Evolutionary conservation across 2,888 invertebrate genomes (phyloP).

Genomic region (Yponomeuta sedellus): DNA sequence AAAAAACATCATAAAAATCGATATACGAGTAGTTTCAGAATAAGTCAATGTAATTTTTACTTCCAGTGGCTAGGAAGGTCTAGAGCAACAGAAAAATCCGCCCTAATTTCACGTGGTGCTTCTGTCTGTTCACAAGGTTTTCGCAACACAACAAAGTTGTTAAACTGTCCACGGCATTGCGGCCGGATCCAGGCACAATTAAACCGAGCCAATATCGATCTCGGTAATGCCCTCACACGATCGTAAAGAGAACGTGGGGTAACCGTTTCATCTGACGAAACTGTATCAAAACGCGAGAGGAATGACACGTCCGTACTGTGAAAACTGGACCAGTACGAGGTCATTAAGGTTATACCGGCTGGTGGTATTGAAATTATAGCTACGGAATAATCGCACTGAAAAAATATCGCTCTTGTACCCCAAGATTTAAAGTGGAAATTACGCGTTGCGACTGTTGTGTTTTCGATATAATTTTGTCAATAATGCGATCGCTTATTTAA

Average conservation of each 20-base stretch:
- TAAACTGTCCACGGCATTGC: neutral
- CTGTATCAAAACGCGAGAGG: neutral
- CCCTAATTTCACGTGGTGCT: no score
- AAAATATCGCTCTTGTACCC: no score
- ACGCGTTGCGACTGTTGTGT: neutral
- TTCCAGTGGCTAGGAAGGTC: no score
- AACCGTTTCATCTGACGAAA: neutral
- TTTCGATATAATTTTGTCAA: neutral
- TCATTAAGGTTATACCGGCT: neutral
- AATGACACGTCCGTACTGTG: neutral
- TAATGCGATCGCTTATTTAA: neutral
- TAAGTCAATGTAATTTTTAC: no score
- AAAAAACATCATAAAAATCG: no score
- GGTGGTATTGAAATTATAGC: neutral
- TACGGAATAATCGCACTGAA: no score
- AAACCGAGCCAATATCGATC: neutral
- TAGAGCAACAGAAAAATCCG: no score
- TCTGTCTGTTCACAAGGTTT: neutral
- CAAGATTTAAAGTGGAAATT: no score
- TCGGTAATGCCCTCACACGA: neutral
- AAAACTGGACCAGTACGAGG: neutral
- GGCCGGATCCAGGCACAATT: neutral
- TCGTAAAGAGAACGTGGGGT: constrained; percentile 1
- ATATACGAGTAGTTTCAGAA: no score
- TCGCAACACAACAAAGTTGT: neutral